Conservation (phyloP, 2,888 invertebrate species). For the Plebejus anna region DNA sequence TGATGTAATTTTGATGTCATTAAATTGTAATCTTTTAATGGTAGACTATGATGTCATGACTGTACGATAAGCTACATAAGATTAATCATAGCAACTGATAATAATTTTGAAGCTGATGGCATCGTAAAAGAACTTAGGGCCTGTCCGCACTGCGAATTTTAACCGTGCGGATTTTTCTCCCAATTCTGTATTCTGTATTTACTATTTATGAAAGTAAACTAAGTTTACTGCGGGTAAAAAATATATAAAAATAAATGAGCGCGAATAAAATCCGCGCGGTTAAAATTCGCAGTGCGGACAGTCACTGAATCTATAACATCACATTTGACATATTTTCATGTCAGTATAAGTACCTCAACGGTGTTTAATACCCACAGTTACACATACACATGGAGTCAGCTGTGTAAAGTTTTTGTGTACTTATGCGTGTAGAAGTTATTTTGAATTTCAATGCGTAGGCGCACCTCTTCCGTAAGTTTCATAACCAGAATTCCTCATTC, state of each 20-base stretch:
- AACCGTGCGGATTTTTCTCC: too few species aligned
- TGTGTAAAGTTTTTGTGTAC: slow-evolving; percentile 15
- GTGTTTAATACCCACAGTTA: not conserved
- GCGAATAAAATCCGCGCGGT: too few species aligned
- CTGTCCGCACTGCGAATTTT: too few species aligned
- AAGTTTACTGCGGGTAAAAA: too few species aligned
- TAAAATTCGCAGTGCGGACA: too few species aligned
- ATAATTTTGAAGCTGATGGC: too few species aligned
- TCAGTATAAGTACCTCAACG: not conserved
- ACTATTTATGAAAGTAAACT: too few species aligned
- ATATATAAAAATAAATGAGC: too few species aligned
- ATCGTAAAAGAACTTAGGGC: too few species aligned
- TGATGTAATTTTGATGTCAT: not conserved
- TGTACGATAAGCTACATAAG: not conserved
- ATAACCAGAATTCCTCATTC: not conserved
- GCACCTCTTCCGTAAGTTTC: slow-evolving; percentile 11
- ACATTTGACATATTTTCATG: too few species aligned
- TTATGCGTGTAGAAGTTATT: slow-evolving; percentile 10
- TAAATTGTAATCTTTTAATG: not conserved
- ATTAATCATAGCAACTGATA: too few species aligned
- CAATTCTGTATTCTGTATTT: too few species aligned
- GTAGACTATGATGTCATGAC: not conserved
- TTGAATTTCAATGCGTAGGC: slow-evolving; percentile 9
- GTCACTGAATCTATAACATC: not conserved
- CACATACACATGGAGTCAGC: not conserved